A percentile compares a stretch with the other conserved stretches of the same genome.
Evolutionary conservation across 2,113 vertebrate genomes (phyloP).

Genomic region (Isurus oxyrinchus): DNA sequence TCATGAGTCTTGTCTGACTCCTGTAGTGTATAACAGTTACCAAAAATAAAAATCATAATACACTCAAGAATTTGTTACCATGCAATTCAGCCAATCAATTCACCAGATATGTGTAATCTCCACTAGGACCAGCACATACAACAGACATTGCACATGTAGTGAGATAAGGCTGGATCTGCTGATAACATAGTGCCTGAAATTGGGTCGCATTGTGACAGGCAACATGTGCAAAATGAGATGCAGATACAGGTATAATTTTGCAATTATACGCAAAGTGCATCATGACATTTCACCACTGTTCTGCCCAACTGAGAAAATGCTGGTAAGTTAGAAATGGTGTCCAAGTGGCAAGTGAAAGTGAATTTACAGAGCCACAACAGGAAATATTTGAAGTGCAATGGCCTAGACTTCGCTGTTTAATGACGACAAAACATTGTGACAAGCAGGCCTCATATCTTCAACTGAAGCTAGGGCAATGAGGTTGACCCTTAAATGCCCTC

Average conservation of each 20-base stretch:
- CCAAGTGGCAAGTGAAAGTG: neutral
- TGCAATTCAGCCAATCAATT: constrained; percentile 6
- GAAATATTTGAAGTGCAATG: neutral
- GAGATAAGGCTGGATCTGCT: neutral
- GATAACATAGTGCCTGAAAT: neutral
- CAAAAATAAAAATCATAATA: neutral
- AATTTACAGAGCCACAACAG: neutral
- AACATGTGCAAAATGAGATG: neutral
- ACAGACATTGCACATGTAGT: neutral
- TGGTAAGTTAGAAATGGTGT: neutral
- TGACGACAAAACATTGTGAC: neutral
- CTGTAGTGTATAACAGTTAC: neutral
- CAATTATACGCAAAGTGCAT: neutral
- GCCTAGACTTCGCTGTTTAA: neutral
- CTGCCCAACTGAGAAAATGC: neutral
- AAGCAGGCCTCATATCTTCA: neutral
- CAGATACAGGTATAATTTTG: neutral
- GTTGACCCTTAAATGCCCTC: no score
- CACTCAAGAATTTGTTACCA: neutral
- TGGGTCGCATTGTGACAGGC: neutral
- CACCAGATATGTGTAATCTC: neutral
- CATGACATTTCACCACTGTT: neutral
- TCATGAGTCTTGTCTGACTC: neutral
- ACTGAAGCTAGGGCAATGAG: neutral
- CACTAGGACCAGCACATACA: neutral